Conservation (phyloP, 1,140 invertebrate genomes). For the Leptonema lineaticorne region DNA sequence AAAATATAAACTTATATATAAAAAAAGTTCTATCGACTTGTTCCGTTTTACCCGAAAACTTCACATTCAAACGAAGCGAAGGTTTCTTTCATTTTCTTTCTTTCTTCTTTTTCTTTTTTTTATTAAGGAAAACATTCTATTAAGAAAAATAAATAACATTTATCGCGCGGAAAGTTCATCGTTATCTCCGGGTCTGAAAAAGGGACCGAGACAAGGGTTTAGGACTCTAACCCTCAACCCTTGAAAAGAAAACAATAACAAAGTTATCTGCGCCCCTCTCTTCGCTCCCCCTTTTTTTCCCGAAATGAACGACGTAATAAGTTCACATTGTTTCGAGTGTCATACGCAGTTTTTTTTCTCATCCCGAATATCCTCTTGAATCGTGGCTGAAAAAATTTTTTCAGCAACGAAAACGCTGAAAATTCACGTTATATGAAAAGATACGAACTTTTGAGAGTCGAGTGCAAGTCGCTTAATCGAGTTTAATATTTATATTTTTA, state of each 20-base stretch:
- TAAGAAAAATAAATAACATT: slow-evolving; percentile 16
- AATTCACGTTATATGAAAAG: no score
- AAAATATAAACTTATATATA: no score
- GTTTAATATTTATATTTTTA: no score
- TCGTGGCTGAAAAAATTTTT: background rate
- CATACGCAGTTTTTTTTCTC: background rate
- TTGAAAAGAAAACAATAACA: slow-evolving; percentile 1
- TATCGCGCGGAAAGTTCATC: slow-evolving; percentile 11
- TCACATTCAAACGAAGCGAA: no score
- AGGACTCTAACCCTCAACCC: background rate
- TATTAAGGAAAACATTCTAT: background rate
- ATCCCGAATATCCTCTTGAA: background rate
- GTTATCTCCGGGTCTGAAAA: background rate
- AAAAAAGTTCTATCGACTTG: no score
- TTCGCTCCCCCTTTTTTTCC: no score
- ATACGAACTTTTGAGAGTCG: no score
- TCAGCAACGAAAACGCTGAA: no score
- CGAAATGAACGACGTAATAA: slow-evolving; percentile 7
- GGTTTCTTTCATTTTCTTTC: no score
- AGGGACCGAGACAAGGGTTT: background rate
- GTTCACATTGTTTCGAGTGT: slow-evolving; percentile 3
- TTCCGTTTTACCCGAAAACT: no score
- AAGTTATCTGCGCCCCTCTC: slow-evolving; percentile 6
- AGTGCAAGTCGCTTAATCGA: no score
- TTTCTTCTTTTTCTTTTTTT: no score